These are phyloP conservation scores for Dysdera silvatica DNA, from an alignment of 1,140 invertebrate species.

Conservation along the genomic window DNA sequence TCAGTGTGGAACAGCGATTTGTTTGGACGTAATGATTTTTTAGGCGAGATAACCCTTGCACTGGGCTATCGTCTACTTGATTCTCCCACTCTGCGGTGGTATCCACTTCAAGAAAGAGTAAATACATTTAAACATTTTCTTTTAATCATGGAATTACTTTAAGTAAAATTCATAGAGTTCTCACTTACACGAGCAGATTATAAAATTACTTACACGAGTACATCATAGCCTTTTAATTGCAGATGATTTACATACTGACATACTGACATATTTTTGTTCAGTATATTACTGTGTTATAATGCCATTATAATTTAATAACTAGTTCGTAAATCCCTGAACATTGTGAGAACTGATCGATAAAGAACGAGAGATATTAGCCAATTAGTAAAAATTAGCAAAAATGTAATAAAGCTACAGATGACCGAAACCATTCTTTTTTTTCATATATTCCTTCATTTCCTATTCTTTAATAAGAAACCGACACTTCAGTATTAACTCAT, in stretches of 20 bases:
- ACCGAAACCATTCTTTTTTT: no score
- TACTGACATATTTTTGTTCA: slow-evolving; percentile 74
- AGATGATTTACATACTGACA: slow-evolving; percentile 73
- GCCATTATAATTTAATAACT: no score
- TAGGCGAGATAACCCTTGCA: slow-evolving; percentile 85
- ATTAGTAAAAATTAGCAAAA: no score
- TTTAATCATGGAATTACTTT: slow-evolving; percentile 23
- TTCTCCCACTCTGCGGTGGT: slow-evolving; percentile 81
- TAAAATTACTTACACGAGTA: slow-evolving; percentile 56
- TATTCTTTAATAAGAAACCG: no score
- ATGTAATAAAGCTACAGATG: no score
- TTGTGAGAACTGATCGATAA: no score
- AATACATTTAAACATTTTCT: slow-evolving; percentile 37
- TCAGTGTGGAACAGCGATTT: slow-evolving; percentile 96
- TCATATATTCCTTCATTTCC: no score
- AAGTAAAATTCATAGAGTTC: background rate
- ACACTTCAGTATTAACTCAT: no score
- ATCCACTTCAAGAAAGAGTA: slow-evolving; percentile 83
- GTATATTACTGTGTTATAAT: slow-evolving; percentile 95
- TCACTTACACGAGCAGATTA: slow-evolving; percentile 52
- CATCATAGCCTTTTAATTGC: slow-evolving; percentile 87
- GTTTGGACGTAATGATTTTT: slow-evolving; percentile 92
- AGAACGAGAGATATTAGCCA: no score
- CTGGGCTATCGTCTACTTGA: slow-evolving; percentile 61
- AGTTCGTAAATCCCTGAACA: no score